Evolutionary conservation across 2,888 invertebrate genomes (phyloP).

Genomic region (Papilio protenor): DNA sequence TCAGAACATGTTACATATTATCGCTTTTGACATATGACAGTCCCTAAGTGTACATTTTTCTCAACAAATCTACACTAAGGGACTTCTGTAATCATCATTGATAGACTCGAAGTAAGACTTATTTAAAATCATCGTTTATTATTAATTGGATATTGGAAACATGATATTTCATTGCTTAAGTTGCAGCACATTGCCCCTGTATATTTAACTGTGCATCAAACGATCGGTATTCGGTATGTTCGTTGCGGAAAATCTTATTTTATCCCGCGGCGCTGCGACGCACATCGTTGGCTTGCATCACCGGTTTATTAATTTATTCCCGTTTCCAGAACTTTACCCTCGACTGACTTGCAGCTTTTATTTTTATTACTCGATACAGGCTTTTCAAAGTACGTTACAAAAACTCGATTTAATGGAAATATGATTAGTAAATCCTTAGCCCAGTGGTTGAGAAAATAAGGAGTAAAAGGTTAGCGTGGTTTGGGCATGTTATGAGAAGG

Average conservation of each 20-base stretch:
- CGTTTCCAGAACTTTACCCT: slow-evolving; percentile 21
- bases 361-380: background rate
- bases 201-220: slow-evolving; percentile 40
- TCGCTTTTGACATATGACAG: background rate
- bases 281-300: slow-evolving; percentile 24
- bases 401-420: background rate
- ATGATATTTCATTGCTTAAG: background rate
- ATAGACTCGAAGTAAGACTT: background rate
- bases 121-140: background rate
- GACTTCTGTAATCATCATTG: background rate
- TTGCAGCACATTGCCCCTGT: slow-evolving; percentile 1
- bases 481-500: no score
- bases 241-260: slow-evolving; percentile 47
- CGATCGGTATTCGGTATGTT: slow-evolving; percentile 39
- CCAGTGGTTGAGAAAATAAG: no score
- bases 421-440: no score
- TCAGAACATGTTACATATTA: background rate
- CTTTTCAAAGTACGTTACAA: background rate
- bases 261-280: slow-evolving; percentile 33
- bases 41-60: background rate
- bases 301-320: slow-evolving; percentile 24
- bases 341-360: background rate
- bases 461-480: no score
- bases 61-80: background rate
- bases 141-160: background rate